Base-by-base conservation (phyloP, 2,797 vertebrate genomes). In the Poecile montanus region DNA sequence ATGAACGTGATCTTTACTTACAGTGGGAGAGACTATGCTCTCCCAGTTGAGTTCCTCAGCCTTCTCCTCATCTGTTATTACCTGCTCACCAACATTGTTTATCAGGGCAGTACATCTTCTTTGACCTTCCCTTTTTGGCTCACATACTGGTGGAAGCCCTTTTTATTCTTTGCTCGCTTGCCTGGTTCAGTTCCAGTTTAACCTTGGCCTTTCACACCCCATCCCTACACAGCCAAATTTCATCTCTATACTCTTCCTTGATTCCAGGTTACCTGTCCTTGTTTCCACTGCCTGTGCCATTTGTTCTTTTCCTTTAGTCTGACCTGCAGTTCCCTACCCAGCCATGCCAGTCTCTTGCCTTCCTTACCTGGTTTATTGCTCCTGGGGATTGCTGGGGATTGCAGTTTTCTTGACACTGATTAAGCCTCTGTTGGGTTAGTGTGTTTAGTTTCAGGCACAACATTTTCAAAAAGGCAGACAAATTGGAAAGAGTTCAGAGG, bases 381-480 rank as follows among this genome's bases (percentile, higher is more conserved):
- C 54, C 67, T 29, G 34, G 34, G 66, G 53, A 48, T 60, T 84
- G 30, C 73, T 73, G 81, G 74, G 54, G 47, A 73, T 67, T 85
- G 67, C 81, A 79, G 61, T 79, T 90, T 87, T 83, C 48, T 85
- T 34, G 12, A 85, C 79, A 84, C 18, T 88, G 82, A 91, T 94
- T 92, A 91, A 75, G 50, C 27, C 58, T 88, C 91, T 93, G 53
- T 44, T 91, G 80, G 34, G 85, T 96, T 95, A 92, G 38, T 20
- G 8, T 14, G 12, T 91, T 54, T 71, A 67, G 38, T 92, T 85
- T 79, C 5, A 32, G 47, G 29, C 40, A 89, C 27, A 79, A 77
- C 53, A 36, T 58, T 94, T 95, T 68, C 47, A 68, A 93, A 94
- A 93, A 91, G 67, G 77, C 40, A 93, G 89, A 89, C 65, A 96